These are phyloP conservation scores for Euwallacea similis DNA, from an alignment of 1,140 invertebrate species.

Conservation along the genomic window DNA sequence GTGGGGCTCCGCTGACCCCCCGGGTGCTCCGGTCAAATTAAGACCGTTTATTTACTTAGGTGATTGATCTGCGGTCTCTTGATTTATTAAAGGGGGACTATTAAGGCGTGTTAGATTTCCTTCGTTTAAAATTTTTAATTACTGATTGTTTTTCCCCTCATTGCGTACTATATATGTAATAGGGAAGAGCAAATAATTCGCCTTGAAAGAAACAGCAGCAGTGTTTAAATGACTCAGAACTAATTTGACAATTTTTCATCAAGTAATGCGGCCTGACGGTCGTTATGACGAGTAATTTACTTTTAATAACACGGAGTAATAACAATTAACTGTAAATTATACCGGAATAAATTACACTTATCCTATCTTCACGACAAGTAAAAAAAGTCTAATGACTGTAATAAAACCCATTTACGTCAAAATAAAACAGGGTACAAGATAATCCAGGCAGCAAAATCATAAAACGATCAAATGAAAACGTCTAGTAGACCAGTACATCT, in stretches of 20 bases:
- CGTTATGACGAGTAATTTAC: no score
- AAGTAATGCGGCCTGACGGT: no score
- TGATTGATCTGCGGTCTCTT: conserved; percentile 27
- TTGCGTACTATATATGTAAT: not conserved
- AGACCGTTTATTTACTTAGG: conserved; percentile 31
- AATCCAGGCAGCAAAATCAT: conserved; percentile 17
- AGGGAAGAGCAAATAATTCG: not conserved
- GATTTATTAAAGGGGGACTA: conserved; percentile 21
- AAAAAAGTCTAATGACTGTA: conserved; percentile 9
- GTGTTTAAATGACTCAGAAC: no score
- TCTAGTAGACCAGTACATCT: conserved; percentile 23
- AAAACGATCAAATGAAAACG: conserved; percentile 23
- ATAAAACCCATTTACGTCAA: conserved; percentile 22
- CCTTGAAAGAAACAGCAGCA: no score
- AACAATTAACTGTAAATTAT: not conserved
- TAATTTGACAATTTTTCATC: no score
- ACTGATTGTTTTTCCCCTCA: not conserved
- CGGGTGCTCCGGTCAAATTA: conserved; percentile 22
- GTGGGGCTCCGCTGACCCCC: conserved; percentile 23
- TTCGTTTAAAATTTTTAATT: not conserved
- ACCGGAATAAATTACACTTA: conserved; percentile 2
- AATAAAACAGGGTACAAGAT: conserved; percentile 22
- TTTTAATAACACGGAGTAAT: no score
- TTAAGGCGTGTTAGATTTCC: conserved; percentile 22
- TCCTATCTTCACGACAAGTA: conserved; percentile 15